phyloP scores from a whole-genome alignment of 2,888 invertebrate species.

The Aphodius granarius region DNA sequence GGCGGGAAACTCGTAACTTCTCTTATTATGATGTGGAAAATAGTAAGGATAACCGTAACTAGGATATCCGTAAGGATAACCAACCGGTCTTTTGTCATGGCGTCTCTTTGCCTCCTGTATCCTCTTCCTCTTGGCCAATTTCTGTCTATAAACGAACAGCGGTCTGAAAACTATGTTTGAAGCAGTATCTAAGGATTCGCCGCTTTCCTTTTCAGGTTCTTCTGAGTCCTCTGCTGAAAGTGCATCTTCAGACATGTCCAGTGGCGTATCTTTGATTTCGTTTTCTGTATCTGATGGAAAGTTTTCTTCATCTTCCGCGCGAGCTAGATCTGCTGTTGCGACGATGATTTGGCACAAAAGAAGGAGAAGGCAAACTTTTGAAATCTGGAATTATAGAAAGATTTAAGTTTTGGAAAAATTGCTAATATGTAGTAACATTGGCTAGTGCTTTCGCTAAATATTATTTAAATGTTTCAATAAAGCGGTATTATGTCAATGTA shows the following conservation, averaged over 20 bases:
- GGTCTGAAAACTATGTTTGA: constrained; percentile 14
- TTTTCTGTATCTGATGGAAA: not conserved
- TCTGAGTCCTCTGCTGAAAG: not conserved
- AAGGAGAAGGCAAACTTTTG: not conserved
- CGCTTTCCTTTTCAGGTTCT: constrained; percentile 2
- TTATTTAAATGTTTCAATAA: no score
- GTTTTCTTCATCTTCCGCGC: not conserved
- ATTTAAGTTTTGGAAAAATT: not conserved
- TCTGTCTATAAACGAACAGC: constrained; percentile 17
- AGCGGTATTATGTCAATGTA: no score
- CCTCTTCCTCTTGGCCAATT: constrained; percentile 12
- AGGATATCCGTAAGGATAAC: constrained; percentile 17
- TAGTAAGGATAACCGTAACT: constrained; percentile 19
- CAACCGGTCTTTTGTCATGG: not conserved
- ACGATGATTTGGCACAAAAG: not conserved
- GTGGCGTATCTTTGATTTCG: not conserved
- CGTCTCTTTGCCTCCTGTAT: not conserved
- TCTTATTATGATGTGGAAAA: not conserved
- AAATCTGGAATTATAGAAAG: not conserved
- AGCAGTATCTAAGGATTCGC: constrained; percentile 21
- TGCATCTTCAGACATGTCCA: not conserved
- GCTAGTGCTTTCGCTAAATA: no score
- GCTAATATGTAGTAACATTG: no score
- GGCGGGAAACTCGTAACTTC: not conserved
- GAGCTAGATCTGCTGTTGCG: not conserved